phyloP scores from a whole-genome alignment of 2,888 invertebrate genomes.

The Nebria brevicollis region DNA sequence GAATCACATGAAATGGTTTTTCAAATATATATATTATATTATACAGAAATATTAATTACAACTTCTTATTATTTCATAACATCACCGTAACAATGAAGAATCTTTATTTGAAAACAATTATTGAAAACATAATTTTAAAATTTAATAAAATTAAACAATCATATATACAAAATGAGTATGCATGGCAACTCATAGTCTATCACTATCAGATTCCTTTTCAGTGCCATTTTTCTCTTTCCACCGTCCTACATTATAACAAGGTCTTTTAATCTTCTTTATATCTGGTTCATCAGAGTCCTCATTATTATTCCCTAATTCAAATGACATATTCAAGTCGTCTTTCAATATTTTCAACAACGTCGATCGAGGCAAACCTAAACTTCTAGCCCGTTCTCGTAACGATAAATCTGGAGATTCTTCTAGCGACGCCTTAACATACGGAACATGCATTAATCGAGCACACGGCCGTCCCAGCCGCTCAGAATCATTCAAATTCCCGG shows the following conservation, averaged over 20 bases:
- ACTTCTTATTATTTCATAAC: conserved; percentile 7
- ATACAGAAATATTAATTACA: conserved; percentile 37
- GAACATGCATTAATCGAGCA: conserved; percentile 56
- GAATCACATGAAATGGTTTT: conserved; percentile 46
- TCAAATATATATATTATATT: conserved; percentile 46
- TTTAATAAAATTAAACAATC: conserved; percentile 7
- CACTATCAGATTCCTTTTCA: conserved; percentile 23
- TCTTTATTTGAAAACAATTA: conserved; percentile 7
- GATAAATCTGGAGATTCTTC: conserved; percentile 60
- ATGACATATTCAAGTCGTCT: conserved; percentile 58
- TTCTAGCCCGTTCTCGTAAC: conserved; percentile 61
- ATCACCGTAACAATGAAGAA: conserved; percentile 3
- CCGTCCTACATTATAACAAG: conserved; percentile 53
- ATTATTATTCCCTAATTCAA: conserved; percentile 52
- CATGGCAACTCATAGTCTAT: conserved; percentile 3
- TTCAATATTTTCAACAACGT: conserved; percentile 62
- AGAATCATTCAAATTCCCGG: conserved; percentile 62
- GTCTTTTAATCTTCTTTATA: conserved; percentile 52
- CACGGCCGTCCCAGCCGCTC: conserved; percentile 62
- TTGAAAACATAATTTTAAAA: background rate
- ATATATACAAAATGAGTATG: background rate
- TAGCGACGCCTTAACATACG: conserved; percentile 61
- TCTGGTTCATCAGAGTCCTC: conserved; percentile 50
- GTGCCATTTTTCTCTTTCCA: conserved; percentile 52
- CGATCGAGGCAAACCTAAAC: conserved; percentile 60